Evolutionary conservation across 2,113 vertebrate genomes (phyloP).

Genomic region (Dissostichus mawsoni): DNA sequence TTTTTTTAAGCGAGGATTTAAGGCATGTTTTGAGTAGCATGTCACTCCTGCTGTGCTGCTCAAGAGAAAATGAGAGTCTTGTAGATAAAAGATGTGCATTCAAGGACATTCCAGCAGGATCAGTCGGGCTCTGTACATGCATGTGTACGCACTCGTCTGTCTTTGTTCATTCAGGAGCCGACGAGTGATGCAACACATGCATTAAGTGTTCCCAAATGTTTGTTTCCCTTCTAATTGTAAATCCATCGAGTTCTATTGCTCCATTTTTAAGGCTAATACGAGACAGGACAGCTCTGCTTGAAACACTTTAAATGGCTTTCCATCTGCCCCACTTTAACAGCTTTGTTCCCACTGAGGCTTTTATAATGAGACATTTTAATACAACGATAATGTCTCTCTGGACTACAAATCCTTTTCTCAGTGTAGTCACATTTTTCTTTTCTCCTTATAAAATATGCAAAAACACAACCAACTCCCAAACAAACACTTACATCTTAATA

Average conservation of each 20-base stretch:
- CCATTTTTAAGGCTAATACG: slow-evolving; percentile 61
- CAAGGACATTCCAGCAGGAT: slow-evolving; percentile 53
- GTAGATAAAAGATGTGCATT: slow-evolving; percentile 27
- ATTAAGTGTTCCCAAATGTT: slow-evolving; percentile 49
- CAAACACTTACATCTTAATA: not conserved
- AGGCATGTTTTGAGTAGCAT: slow-evolving; percentile 45
- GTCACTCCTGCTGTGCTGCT: slow-evolving; percentile 33
- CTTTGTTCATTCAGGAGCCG: slow-evolving; percentile 34
- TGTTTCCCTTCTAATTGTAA: slow-evolving; percentile 23
- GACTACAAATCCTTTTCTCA: slow-evolving; percentile 12
- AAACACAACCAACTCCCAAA: not conserved
- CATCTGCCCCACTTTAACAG: slow-evolving; percentile 72
- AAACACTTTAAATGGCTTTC: slow-evolving; percentile 62
- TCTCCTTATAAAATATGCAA: not conserved
- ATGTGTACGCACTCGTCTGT: slow-evolving; percentile 17
- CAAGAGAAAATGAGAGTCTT: slow-evolving; percentile 30
- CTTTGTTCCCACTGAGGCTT: slow-evolving; percentile 56
- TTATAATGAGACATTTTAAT: slow-evolving; percentile 57
- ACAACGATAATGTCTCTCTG: slow-evolving; percentile 21
- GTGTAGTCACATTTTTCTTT: slow-evolving; percentile 4
- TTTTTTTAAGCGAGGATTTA: slow-evolving; percentile 37
- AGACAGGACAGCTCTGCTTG: slow-evolving; percentile 43
- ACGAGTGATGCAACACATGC: slow-evolving; percentile 24
- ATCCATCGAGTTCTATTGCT: slow-evolving; percentile 46
- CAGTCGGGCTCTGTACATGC: slow-evolving; percentile 9